Percentiles rank a stretch among this genome's conserved stretches.
Conservation (phyloP, 2,797 vertebrate genomes). For the Pitangus sulphuratus region DNA sequence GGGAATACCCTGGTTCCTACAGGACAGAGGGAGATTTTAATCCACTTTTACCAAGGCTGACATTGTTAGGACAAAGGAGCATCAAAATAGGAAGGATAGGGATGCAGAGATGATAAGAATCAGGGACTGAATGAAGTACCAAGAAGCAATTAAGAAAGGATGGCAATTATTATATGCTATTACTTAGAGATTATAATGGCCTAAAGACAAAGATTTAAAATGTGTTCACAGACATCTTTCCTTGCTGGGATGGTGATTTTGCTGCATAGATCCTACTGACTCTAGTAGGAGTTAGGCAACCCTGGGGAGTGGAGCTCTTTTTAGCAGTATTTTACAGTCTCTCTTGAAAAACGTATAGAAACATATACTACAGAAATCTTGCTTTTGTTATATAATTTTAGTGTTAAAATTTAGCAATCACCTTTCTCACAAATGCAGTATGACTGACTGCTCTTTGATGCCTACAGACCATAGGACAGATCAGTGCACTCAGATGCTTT, state of each 20-base stretch:
- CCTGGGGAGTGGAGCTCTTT: neutral
- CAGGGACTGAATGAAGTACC: neutral
- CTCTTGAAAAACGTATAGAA: conserved; percentile 6
- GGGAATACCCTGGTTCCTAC: neutral
- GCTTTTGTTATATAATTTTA: neutral
- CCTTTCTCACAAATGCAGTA: neutral
- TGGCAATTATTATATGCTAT: neutral
- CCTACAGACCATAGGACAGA: neutral
- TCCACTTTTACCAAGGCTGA: neutral
- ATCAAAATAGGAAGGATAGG: neutral
- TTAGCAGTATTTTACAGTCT: conserved; percentile 1
- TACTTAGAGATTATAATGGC: neutral
- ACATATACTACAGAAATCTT: neutral
- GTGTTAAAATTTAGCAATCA: neutral
- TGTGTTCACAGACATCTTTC: neutral
- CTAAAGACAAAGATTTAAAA: neutral
- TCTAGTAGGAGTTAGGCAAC: neutral
- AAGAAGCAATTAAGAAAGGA: neutral
- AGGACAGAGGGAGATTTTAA: neutral
- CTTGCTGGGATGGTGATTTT: neutral
- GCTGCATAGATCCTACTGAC: neutral
- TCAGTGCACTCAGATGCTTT: neutral
- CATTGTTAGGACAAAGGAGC: neutral
- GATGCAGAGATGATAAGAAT: neutral
- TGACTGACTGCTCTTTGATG: neutral